These are phyloP conservation scores for Brenthis hecate DNA, from an alignment of 2,888 invertebrate species.

Conservation along the genomic window DNA sequence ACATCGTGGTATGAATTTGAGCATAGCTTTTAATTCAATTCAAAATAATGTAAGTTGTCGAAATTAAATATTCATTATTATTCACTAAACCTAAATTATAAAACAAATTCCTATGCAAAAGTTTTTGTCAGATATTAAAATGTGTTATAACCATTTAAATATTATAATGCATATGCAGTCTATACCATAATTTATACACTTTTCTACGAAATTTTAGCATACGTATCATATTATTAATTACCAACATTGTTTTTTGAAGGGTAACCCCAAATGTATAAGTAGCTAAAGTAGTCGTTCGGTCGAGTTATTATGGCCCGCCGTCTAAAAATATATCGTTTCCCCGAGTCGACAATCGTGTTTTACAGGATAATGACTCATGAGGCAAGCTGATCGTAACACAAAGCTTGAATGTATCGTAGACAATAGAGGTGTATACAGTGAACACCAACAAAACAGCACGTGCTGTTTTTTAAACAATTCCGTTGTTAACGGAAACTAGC, in stretches of 20 bases:
- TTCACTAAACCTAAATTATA: too few species aligned
- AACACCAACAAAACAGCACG: constrained; percentile 31
- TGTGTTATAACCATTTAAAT: too few species aligned
- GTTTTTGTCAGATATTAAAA: too few species aligned
- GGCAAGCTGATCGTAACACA: constrained; percentile 51
- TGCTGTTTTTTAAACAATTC: constrained; percentile 26
- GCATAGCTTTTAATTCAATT: background rate
- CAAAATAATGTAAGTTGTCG: too few species aligned
- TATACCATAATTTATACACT: too few species aligned
- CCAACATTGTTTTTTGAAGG: too few species aligned
- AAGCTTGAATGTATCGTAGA: constrained; percentile 52
- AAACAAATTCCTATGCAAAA: too few species aligned
- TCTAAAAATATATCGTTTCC: constrained; percentile 77
- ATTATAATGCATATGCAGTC: too few species aligned
- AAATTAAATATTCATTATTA: too few species aligned
- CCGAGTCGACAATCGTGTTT: constrained; percentile 68
- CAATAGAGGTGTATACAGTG: constrained; percentile 49
- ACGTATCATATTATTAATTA: too few species aligned
- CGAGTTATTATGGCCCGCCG: constrained; percentile 59
- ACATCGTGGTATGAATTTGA: background rate
- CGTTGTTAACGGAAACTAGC: constrained; percentile 3
- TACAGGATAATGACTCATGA: constrained; percentile 77
- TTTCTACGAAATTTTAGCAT: too few species aligned
- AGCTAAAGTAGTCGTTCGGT: constrained; percentile 47
- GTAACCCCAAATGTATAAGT: constrained; percentile 3